These are phyloP conservation scores for Hofmannophila pseudospretella DNA, from an alignment of 2,888 invertebrate genomes.

Conservation along the genomic window DNA sequence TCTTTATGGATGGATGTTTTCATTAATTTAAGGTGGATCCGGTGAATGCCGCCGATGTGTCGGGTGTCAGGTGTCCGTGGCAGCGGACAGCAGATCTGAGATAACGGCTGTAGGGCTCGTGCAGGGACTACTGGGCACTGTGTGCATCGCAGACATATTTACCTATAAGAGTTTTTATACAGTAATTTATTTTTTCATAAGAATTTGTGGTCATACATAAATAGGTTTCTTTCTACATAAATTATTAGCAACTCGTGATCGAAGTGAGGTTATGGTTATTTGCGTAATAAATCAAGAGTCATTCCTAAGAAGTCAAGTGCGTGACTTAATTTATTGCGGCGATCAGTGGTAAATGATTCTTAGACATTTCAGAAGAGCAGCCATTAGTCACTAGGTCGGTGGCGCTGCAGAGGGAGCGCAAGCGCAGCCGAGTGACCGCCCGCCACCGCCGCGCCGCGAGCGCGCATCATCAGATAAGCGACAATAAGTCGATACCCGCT, in stretches of 20 bases:
- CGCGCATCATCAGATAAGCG: slow-evolving; percentile 68
- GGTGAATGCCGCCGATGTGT: slow-evolving; percentile 62
- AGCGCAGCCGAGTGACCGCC: slow-evolving; percentile 19
- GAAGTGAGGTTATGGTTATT: slow-evolving; percentile 42
- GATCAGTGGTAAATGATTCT: slow-evolving; percentile 62
- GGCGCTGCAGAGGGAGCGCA: slow-evolving; percentile 30
- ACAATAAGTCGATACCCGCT: slow-evolving; percentile 68
- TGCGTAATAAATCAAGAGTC: slow-evolving; percentile 53
- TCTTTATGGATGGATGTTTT: slow-evolving; percentile 77
- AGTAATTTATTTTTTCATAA: no score
- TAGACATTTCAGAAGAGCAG: slow-evolving; percentile 53
- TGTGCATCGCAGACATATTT: background rate
- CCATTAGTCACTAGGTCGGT: slow-evolving; percentile 53
- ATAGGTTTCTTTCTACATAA: background rate
- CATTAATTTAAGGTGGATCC: slow-evolving; percentile 72
- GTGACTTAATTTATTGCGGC: slow-evolving; percentile 64
- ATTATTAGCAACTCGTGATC: slow-evolving; percentile 35
- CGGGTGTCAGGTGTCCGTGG: slow-evolving; percentile 55
- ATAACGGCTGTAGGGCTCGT: slow-evolving; percentile 54
- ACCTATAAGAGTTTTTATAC: background rate
- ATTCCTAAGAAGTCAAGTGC: slow-evolving; percentile 57
- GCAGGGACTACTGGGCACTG: slow-evolving; percentile 51
- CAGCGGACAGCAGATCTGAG: slow-evolving; percentile 47
- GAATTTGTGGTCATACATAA: no score
- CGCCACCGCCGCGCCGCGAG: slow-evolving; percentile 11